phyloP scores from a whole-genome alignment of 2,113 vertebrate genomes.

The Semnornis frantzii region DNA sequence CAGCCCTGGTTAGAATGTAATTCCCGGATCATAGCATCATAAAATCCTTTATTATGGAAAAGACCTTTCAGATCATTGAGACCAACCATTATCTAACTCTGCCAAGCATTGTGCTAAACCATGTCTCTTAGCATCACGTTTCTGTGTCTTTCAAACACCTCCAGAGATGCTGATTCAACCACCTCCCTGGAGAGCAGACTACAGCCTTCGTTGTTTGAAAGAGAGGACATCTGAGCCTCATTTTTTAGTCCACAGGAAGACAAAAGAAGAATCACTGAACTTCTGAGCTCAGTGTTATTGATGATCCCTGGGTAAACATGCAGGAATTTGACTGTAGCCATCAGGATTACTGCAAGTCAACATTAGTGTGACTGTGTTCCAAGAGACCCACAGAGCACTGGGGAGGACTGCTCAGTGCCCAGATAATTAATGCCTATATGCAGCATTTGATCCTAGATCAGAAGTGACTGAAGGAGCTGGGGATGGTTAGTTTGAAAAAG shows the following conservation, averaged over 20 bases:
- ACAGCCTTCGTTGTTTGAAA: neutral
- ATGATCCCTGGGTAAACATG: neutral
- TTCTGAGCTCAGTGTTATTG: neutral
- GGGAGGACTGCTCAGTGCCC: neutral
- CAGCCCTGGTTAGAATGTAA: neutral
- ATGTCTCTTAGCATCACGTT: too few species aligned
- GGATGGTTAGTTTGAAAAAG: too few species aligned
- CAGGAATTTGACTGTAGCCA: neutral
- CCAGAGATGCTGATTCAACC: too few species aligned
- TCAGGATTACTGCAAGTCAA: neutral
- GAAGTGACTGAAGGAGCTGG: neutral
- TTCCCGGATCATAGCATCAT: neutral
- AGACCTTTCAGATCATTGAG: too few species aligned
- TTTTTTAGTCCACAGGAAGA: neutral
- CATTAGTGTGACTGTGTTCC: neutral
- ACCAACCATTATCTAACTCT: too few species aligned
- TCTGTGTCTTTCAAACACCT: too few species aligned
- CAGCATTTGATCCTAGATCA: neutral
- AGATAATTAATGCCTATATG: rapidly evolving
- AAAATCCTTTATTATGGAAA: too few species aligned
- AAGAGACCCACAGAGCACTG: neutral
- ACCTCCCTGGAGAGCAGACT: neutral
- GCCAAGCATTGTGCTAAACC: too few species aligned
- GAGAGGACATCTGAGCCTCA: neutral
- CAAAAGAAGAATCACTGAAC: neutral